These are phyloP conservation scores for Protophormia terraenovae DNA, from an alignment of 2,888 invertebrate species.

Conservation along the genomic window DNA sequence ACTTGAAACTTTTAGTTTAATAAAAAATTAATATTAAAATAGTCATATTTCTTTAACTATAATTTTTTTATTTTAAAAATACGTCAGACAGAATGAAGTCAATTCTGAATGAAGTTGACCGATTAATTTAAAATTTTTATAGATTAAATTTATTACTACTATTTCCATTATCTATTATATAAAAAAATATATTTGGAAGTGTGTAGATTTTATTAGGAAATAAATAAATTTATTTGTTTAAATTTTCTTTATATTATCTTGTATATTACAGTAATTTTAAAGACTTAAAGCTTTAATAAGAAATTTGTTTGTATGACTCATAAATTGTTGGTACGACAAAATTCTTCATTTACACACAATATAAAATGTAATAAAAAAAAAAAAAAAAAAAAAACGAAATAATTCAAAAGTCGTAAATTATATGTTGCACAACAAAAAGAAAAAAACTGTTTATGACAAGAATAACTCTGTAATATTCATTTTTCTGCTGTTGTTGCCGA, in stretches of 20 bases:
- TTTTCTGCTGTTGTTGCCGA: slow-evolving; percentile 16
- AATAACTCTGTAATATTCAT: slow-evolving; percentile 29
- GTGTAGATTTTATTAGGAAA: no score
- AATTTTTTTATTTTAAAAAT: no score
- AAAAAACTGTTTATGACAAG: slow-evolving; percentile 11
- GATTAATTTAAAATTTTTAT: no score
- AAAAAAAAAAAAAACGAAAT: slow-evolving; percentile 31
- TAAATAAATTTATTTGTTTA: no score
- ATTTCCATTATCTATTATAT: no score
- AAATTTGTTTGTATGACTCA: slow-evolving; percentile 33
- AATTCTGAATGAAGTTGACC: no score
- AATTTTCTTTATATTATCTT: no score
- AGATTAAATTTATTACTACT: no score
- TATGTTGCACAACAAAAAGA: background rate
- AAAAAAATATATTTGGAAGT: no score
- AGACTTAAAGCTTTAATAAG: background rate
- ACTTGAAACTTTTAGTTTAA: background rate
- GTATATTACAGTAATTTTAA: background rate
- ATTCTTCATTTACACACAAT: background rate
- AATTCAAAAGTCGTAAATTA: slow-evolving; percentile 50
- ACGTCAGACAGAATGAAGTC: no score
- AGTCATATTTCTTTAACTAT: no score
- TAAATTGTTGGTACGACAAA: background rate
- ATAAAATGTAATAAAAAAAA: slow-evolving; percentile 8
- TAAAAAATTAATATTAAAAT: no score